A percentile compares a stretch with the other conserved stretches of the same genome.
Conservation (phyloP, 2,888 invertebrate genomes). For the Eudasyphora cyanicolor region DNA sequence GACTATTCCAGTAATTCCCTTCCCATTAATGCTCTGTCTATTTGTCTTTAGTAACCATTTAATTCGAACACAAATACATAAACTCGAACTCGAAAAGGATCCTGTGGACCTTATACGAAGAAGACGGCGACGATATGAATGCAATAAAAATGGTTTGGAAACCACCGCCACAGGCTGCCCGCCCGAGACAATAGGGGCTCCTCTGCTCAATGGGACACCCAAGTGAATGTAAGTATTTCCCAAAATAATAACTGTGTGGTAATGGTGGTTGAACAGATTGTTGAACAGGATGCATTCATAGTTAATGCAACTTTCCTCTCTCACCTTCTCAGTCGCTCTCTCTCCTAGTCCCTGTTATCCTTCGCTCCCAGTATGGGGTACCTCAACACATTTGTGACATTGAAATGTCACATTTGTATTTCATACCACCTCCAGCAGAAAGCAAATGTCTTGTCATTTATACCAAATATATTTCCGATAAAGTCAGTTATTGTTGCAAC, state of each 20-base stretch:
- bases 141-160: constrained; percentile 42
- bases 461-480: constrained; percentile 45
- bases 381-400: constrained; percentile 27
- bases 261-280: constrained; percentile 16
- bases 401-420: constrained; percentile 54
- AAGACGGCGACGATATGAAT: constrained; percentile 30
- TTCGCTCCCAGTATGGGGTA: neutral
- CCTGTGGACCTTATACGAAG: neutral
- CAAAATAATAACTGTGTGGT: constrained; percentile 54
- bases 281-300: neutral
- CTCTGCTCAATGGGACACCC: constrained; percentile 41
- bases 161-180: neutral
- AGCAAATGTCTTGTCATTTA: constrained; percentile 4
- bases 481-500: constrained; percentile 19
- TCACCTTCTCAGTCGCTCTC: constrained; percentile 6
- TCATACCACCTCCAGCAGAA: neutral
- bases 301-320: neutral
- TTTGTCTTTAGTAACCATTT: constrained; percentile 27
- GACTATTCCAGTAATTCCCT: neutral
- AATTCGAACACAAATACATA: constrained; percentile 20
- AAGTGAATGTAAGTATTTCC: constrained; percentile 24
- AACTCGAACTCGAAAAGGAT: neutral
- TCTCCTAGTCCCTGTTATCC: constrained; percentile 14
- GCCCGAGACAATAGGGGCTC: constrained; percentile 37
- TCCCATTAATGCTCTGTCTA: neutral